Conservation (phyloP, 2,113 vertebrate genomes). For the Procapra przewalskii region DNA sequence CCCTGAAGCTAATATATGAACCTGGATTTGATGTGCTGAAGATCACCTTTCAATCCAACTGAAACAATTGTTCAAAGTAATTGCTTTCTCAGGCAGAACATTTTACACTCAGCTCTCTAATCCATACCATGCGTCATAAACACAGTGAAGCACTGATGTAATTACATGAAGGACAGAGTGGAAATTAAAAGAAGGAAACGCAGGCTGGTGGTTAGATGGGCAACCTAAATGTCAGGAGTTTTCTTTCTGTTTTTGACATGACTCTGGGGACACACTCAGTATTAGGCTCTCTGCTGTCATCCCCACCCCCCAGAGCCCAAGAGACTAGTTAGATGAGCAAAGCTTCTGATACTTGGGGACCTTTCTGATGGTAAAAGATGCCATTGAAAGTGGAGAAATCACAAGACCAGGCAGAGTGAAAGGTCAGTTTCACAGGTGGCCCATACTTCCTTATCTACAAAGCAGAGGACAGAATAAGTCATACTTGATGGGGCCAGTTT, state of each 20-base stretch:
- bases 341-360: background rate
- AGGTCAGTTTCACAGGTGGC: background rate
- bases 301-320: background rate
- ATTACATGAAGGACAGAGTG: conserved; percentile 34
- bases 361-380: background rate
- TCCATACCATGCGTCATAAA: background rate
- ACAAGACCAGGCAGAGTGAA: background rate
- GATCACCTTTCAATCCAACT: background rate
- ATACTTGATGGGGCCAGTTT: background rate
- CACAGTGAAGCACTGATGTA: conserved; percentile 13
- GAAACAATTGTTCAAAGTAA: conserved; percentile 2
- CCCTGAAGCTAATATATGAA: background rate
- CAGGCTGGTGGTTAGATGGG: background rate
- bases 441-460: background rate
- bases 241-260: conserved; percentile 31
- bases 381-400: background rate
- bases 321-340: background rate
- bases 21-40: background rate
- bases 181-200: conserved; percentile 44
- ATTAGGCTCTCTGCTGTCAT: background rate
- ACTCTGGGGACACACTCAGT: background rate
- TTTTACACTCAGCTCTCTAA: conserved; percentile 39
- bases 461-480: background rate
- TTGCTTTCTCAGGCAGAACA: background rate
- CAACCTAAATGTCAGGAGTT: conserved; percentile 37